A percentile compares a stretch with the other conserved stretches of the same genome.
Evolutionary conservation across 2,113 vertebrate genomes (phyloP).

Genomic region (Taurulus bubalis): DNA sequence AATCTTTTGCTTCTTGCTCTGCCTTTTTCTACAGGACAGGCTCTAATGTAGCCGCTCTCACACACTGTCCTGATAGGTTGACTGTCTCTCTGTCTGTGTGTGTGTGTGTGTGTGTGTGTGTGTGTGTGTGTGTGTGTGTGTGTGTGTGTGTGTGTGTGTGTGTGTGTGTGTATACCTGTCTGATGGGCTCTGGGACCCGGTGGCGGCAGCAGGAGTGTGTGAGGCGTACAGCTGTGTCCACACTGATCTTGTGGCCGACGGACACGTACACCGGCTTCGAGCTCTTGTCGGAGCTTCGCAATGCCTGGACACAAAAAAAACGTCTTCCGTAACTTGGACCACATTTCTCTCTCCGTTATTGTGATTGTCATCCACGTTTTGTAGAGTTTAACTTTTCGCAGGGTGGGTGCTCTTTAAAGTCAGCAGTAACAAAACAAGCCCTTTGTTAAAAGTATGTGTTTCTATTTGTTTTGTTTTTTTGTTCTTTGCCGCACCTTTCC

Average conservation of each 20-base stretch:
- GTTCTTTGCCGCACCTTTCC: slow-evolving; percentile 85
- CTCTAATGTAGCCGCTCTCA: neutral
- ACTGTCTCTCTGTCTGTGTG: too few relatives aligned
- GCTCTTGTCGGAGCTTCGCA: slow-evolving; percentile 87
- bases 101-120: neutral
- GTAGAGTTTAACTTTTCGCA: slow-evolving; percentile 19
- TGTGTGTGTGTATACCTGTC: slow-evolving; percentile 85
- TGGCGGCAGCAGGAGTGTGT: slow-evolving; percentile 89
- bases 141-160: slow-evolving; percentile 32
- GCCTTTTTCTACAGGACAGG: neutral
- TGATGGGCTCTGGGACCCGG: slow-evolving; percentile 92
- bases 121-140: slow-evolving; percentile 3
- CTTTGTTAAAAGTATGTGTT: slow-evolving; percentile 19
- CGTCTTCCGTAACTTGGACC: neutral
- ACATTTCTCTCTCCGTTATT: neutral
- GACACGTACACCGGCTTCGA: slow-evolving; percentile 91
- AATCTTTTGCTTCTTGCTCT: neutral
- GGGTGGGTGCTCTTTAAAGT: slow-evolving; percentile 23
- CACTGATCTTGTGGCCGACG: slow-evolving; percentile 89
- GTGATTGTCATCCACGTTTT: neutral
- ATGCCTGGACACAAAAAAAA: slow-evolving; percentile 79
- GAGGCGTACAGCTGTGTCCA: slow-evolving; percentile 88
- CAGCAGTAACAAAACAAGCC: slow-evolving; percentile 14
- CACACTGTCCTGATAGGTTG: too few relatives aligned
- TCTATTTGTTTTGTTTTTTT: slow-evolving; percentile 23